Percentiles rank a stretch among this genome's conserved stretches.
Conservation (phyloP, 2,113 vertebrate species). For the Cynocephalus volans region DNA sequence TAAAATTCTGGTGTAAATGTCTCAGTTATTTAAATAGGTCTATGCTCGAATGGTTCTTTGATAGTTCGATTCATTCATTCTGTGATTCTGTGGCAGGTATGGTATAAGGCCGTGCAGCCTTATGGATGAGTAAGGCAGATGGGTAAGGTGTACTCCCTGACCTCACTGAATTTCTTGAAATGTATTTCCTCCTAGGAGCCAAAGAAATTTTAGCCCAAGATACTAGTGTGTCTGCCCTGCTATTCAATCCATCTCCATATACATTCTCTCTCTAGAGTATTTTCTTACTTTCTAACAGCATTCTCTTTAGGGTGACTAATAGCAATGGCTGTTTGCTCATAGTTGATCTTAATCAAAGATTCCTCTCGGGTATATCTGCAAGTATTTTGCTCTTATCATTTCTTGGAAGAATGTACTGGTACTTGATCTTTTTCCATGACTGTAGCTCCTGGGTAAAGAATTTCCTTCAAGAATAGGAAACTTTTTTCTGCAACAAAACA, state of each 20-base stretch:
- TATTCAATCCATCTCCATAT: constrained; percentile 42
- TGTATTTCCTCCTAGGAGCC: neutral
- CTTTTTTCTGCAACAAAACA: neutral
- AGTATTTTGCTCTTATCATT: constrained; percentile 23
- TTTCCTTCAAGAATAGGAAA: neutral
- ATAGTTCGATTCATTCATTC: neutral
- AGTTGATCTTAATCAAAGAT: constrained; percentile 71
- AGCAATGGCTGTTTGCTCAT: constrained; percentile 21
- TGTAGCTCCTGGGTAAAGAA: constrained; percentile 35
- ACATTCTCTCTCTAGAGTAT: neutral
- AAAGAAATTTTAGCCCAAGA: constrained; percentile 23
- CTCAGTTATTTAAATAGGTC: neutral
- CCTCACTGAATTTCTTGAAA: neutral
- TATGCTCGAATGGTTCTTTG: neutral
- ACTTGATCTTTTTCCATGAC: constrained; percentile 56
- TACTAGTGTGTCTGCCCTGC: neutral
- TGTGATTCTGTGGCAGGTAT: neutral
- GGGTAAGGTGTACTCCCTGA: neutral
- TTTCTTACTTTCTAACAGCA: constrained; percentile 43
- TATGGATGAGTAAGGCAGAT: neutral
- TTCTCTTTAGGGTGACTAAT: constrained; percentile 52
- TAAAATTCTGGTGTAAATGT: neutral
- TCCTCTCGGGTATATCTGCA: constrained; percentile 38
- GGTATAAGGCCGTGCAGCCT: neutral
- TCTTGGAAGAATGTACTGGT: constrained; percentile 33